Evolutionary conservation across 2,797 vertebrate genomes (phyloP).

Genomic region (Gymnothorax reevesii): DNA sequence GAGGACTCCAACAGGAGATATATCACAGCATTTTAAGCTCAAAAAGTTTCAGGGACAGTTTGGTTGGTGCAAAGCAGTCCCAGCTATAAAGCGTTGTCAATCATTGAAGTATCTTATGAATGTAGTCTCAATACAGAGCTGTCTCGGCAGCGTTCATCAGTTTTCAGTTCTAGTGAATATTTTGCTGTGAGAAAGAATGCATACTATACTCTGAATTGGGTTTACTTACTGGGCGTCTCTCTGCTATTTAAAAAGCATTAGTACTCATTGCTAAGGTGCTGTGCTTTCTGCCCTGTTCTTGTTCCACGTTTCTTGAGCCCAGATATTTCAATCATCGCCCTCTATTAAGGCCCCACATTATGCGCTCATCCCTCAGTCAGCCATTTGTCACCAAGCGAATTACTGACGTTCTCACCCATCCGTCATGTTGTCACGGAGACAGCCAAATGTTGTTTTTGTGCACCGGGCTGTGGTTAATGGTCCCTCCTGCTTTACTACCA

Average conservation of each 20-base stretch:
- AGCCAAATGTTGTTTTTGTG: slow-evolving; percentile 20
- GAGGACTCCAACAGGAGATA: background rate
- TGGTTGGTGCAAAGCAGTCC: background rate
- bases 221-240: slow-evolving; percentile 2
- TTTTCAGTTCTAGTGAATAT: background rate
- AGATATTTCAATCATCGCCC: slow-evolving; percentile 1
- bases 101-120: background rate
- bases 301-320: background rate
- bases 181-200: background rate
- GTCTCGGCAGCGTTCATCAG: background rate
- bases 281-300: background rate
- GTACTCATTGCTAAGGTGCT: background rate
- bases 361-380: background rate
- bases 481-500: slow-evolving; percentile 17
- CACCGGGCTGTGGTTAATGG: background rate
- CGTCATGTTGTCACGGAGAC: slow-evolving; percentile 12
- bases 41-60: background rate
- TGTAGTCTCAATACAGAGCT: background rate
- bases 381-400: slow-evolving; percentile 2
- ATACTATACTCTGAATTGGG: background rate
- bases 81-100: background rate
- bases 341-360: background rate
- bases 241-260: slow-evolving; percentile 2
- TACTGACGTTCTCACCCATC: slow-evolving; percentile 5
- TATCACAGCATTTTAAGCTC: background rate